A percentile compares a stretch with the other conserved stretches of the same genome.
Conservation (phyloP, 2,888 invertebrate genomes). For the Macrosoma leucophasiata region DNA sequence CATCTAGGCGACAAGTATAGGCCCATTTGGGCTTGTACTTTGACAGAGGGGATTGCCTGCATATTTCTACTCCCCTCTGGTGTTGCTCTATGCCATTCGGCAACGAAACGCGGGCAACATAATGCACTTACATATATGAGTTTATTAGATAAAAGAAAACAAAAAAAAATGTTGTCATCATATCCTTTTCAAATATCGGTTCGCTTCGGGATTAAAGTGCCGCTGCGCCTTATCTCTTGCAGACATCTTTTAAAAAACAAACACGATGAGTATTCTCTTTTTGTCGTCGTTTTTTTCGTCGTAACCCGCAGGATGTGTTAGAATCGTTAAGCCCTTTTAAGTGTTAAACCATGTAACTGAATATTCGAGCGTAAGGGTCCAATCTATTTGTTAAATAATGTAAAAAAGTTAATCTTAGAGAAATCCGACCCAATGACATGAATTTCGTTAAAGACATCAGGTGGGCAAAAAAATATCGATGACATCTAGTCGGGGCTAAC, state of each 20-base stretch:
- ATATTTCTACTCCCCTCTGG: too few species aligned
- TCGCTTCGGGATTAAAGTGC: constrained; percentile 72
- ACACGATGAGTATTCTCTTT: constrained; percentile 70
- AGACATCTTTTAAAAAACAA: constrained; percentile 77
- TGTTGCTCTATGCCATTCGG: too few species aligned
- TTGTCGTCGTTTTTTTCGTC: constrained; percentile 68
- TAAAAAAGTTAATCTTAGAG: constrained; percentile 72
- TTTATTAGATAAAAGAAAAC: constrained; percentile 61
- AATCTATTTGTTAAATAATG: constrained; percentile 74
- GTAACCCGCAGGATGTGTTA: constrained; percentile 76
- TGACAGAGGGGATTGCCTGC: too few species aligned
- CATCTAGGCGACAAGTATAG: too few species aligned
- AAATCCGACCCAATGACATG: constrained; percentile 73
- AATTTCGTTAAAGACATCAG: constrained; percentile 72
- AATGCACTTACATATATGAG: constrained; percentile 39
- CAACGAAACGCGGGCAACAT: too few species aligned
- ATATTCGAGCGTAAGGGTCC: constrained; percentile 72
- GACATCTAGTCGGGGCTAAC: constrained; percentile 59
- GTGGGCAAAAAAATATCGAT: constrained; percentile 65
- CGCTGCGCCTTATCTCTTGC: constrained; percentile 69
- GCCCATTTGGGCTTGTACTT: too few species aligned
- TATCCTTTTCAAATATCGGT: constrained; percentile 75
- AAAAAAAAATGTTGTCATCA: constrained; percentile 71
- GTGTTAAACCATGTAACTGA: constrained; percentile 76
- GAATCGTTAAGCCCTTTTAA: constrained; percentile 76